Evolutionary conservation across 2,113 vertebrate species (phyloP).

Genomic region (Capreolus pygargus): DNA sequence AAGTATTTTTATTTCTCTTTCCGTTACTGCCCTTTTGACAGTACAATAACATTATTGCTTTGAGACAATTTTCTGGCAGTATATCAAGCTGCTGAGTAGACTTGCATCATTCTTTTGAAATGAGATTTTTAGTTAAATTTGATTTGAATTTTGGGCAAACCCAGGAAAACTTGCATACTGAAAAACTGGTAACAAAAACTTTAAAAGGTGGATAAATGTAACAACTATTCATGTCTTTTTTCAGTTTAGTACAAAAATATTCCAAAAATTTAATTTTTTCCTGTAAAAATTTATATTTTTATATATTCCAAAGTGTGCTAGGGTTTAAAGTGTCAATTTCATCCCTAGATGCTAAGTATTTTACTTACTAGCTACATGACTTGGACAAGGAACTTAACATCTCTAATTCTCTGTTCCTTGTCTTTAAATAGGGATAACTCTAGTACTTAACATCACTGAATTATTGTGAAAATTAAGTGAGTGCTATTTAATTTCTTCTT

Average conservation of each 20-base stretch:
- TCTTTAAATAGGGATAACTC: background rate
- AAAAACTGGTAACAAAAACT: background rate
- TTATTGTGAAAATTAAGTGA: background rate
- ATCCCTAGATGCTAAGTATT: background rate
- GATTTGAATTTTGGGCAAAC: background rate
- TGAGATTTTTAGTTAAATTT: background rate
- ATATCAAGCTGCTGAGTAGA: background rate
- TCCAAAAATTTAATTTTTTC: background rate
- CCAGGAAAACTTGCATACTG: background rate
- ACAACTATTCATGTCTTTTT: background rate
- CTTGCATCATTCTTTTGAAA: background rate
- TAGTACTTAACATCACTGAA: background rate
- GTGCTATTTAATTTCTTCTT: background rate
- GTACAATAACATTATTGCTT: background rate
- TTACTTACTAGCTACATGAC: background rate
- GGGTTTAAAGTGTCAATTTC: background rate
- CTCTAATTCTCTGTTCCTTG: background rate
- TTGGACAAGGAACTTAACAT: constrained; percentile 31
- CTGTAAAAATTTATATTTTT: background rate
- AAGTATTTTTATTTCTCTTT: background rate
- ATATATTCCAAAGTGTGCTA: background rate
- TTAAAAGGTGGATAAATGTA: background rate
- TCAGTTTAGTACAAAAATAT: background rate
- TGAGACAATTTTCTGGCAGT: background rate
- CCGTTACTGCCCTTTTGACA: background rate